Percentiles rank a stretch among this genome's conserved stretches.
These are phyloP conservation scores for Helicoverpa zea DNA, from an alignment of 1,140 invertebrate species.

Conservation along the genomic window DNA sequence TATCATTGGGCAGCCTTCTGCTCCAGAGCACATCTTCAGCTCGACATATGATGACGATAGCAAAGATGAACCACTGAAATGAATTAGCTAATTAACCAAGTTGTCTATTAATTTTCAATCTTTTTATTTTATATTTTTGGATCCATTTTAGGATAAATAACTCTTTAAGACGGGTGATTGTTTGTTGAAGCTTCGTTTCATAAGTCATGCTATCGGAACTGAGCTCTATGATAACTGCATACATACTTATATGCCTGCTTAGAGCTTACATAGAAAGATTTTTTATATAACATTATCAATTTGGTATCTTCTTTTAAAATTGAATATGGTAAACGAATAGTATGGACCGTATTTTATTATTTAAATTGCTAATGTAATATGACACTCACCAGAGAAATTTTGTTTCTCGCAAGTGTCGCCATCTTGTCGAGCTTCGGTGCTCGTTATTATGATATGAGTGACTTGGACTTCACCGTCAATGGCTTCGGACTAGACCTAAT, in stretches of 20 bases:
- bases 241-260: no score
- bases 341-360: no score
- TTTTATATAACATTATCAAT: no score
- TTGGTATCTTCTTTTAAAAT: no score
- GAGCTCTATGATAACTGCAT: no score
- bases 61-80: slow-evolving; percentile 30
- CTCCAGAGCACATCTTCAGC: neutral
- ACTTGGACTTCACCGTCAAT: neutral
- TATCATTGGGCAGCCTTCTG: neutral
- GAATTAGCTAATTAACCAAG: neutral
- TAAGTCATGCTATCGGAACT: no score
- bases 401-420: slow-evolving; percentile 1
- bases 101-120: neutral
- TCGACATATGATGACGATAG: slow-evolving; percentile 21
- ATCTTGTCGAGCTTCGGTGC: slow-evolving; percentile 19
- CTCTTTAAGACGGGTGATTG: no score
- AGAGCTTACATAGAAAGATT: no score
- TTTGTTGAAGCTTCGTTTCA: no score
- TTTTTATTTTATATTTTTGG: neutral
- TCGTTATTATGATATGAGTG: slow-evolving; percentile 12
- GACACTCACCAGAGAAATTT: neutral
- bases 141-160: no score
- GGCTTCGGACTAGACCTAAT: slow-evolving; percentile 17
- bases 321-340: no score
- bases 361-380: neutral